Evolutionary conservation across 64 coral and sea anemone genomes (phyloP), one percentile per base, ranked within the genome.

Genomic region (Montipora cactus): DNA sequence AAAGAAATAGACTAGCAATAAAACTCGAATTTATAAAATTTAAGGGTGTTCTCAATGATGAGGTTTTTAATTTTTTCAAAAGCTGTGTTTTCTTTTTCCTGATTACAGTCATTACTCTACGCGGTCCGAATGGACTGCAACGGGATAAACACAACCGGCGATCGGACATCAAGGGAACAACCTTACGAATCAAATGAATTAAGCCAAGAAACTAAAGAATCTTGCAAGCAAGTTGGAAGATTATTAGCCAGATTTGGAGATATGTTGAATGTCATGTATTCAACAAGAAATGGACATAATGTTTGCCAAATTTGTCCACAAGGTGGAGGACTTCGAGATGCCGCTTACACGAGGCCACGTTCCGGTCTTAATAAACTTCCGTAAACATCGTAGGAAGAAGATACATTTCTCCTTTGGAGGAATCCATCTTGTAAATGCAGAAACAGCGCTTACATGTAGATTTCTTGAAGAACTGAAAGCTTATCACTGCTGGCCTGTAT

Each of bases 161-260:
- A 19, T 5, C 8, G 10, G 64, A 49, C 82, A 23, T 15, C 49
- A 18, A 21, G 19, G 18, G 46, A 86, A 4, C 3, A 71, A 48
- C 46, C 10, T 72, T 86, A 44, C 1, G 10, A 15, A 50, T 72
- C 82, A 50, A 49, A 64, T 72, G 82, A 86, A 49, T 51, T 78
- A 23, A 93, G 68, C 19, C 77, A 80, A 52, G 92, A 88, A 45
- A n/a, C 49, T 61, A 77, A 93, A 67, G 78, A 87, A 20, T 51
- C 68, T 14, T 93, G 85, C 68, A 49, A 59, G 15, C 48, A 25
- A 28, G 78, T 93, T 4, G 92, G 92, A 11, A 79, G 47, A 45
- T 57, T 88, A 15, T 81, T 93, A 48, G 92, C 92, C 5, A 57
- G 76, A 75, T 80, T 88, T 12, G 92, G 92, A 8, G 92, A 93